Evolutionary conservation across 35 echinoderm and acorn worm species (phyloP), one percentile per base, ranked within the genome.

Genomic region (Nesometra sesokonis): DNA sequence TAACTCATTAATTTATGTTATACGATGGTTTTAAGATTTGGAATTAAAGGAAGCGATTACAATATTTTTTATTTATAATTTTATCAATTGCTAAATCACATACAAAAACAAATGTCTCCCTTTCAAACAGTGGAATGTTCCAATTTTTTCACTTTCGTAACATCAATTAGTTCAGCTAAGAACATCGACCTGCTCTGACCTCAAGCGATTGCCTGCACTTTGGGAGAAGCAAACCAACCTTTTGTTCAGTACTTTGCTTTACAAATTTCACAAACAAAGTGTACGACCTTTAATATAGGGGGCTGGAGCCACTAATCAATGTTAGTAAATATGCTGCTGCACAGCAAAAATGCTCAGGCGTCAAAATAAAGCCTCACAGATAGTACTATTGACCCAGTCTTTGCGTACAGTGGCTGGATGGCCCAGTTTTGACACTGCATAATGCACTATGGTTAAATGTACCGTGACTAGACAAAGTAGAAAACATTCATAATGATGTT

Each of bases 221-320:
- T 67, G 52, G 23, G 52, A 2, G 52, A 67, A 67, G 52, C 52
- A 67, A 67, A 19, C 52, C 7, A 67, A 27, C 52, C 52, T 67
- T 67, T 67, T 67, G 52, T 67, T 67, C 23, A 67, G 52, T 19
- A 67, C 52, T 67, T 67, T 67, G 52, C 52, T 67, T 67, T 67
- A 67, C 52, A 67, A 67, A 67, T 67, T 67, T 67, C 52, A 67
- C 52, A 67, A 67, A 67, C 52, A 67, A 67, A 67, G 52, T 67
- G 52, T 67, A 67, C 52, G 52, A 67, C 52, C 52, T 67, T 67
- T 67, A 67, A 67, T 67, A 67, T 67, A 67, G 52, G 52, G 8
- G 21, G 52, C 8, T 67, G 21, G 52, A 67, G 52, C 52, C 23
- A 67, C 7, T 27, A 67, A 67, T 67, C 52, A 67, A 67, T 67